Evolutionary conservation across 2,113 vertebrate species (phyloP).

Genomic region (Colistium nudipinnis): DNA sequence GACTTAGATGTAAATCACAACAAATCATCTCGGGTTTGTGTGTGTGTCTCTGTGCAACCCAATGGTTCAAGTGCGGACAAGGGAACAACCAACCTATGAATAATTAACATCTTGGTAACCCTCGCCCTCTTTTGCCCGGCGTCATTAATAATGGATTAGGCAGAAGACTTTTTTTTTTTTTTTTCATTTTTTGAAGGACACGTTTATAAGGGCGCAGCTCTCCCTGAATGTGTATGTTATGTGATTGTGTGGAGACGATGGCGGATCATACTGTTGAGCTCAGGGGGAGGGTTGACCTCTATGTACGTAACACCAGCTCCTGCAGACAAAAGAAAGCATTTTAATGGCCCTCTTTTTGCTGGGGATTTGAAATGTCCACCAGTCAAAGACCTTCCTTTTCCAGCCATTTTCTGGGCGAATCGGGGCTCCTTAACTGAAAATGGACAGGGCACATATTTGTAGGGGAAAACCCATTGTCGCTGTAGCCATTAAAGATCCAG

Average conservation of each 20-base stretch:
- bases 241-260: slow-evolving; percentile 47
- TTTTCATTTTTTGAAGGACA: slow-evolving; percentile 67
- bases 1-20: slow-evolving; percentile 44
- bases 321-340: slow-evolving; percentile 23
- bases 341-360: slow-evolving; percentile 3
- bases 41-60: slow-evolving; percentile 26
- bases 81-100: slow-evolving; percentile 63
- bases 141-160: slow-evolving; percentile 70
- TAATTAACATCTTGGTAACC: slow-evolving; percentile 74
- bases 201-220: slow-evolving; percentile 13
- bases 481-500: background rate
- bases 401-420: background rate
- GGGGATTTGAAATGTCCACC: slow-evolving; percentile 25
- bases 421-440: background rate
- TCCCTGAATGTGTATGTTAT: slow-evolving; percentile 32
- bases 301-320: slow-evolving; percentile 28
- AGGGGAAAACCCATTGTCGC: background rate
- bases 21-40: slow-evolving; percentile 32
- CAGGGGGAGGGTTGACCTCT: slow-evolving; percentile 57
- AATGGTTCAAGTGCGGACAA: slow-evolving; percentile 41
- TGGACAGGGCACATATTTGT: background rate
- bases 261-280: slow-evolving; percentile 22
- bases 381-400: background rate
- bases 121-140: slow-evolving; percentile 50
- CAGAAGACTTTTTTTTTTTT: slow-evolving; percentile 69